phyloP scores from a whole-genome alignment of 2,888 invertebrate species.

The Dermolepida albohirtum region DNA sequence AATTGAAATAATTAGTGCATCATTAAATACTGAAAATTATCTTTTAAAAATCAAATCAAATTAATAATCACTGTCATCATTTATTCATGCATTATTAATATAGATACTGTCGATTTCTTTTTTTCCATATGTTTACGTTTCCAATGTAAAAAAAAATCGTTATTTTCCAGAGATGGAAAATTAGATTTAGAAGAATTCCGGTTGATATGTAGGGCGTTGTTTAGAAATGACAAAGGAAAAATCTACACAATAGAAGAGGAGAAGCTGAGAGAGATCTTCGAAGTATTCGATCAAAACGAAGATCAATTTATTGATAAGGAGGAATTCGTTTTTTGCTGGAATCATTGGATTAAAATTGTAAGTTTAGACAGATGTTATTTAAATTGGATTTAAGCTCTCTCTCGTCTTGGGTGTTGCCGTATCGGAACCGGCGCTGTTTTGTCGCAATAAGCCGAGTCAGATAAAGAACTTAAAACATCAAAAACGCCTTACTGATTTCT shows the following conservation, averaged over 20 bases:
- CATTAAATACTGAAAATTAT: too few relatives aligned
- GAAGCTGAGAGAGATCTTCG: constrained; percentile 79
- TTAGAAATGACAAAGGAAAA: constrained; percentile 87
- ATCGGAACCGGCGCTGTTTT: neutral
- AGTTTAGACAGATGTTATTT: constrained; percentile 56
- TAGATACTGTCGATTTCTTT: neutral
- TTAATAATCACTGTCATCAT: too few relatives aligned
- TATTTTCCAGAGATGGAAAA: constrained; percentile 76
- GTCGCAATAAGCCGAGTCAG: neutral
- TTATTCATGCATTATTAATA: constrained; percentile 8
- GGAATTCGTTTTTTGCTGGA: constrained; percentile 90
- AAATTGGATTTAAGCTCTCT: constrained; percentile 13
- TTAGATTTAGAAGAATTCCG: constrained; percentile 83
- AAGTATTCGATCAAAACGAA: constrained; percentile 74
- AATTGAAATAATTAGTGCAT: too few relatives aligned
- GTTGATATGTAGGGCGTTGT: constrained; percentile 85
- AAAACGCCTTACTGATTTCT: constrained; percentile 9
- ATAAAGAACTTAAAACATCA: neutral
- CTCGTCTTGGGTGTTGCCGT: neutral
- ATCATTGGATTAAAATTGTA: constrained; percentile 90
- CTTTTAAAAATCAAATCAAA: too few relatives aligned
- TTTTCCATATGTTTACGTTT: neutral
- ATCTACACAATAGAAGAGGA: constrained; percentile 82
- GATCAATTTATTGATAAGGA: constrained; percentile 84
- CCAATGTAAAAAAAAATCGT: too few relatives aligned